These are phyloP conservation scores for Protodeltote pygarga DNA, from an alignment of 2,888 invertebrate genomes.

Conservation along the genomic window DNA sequence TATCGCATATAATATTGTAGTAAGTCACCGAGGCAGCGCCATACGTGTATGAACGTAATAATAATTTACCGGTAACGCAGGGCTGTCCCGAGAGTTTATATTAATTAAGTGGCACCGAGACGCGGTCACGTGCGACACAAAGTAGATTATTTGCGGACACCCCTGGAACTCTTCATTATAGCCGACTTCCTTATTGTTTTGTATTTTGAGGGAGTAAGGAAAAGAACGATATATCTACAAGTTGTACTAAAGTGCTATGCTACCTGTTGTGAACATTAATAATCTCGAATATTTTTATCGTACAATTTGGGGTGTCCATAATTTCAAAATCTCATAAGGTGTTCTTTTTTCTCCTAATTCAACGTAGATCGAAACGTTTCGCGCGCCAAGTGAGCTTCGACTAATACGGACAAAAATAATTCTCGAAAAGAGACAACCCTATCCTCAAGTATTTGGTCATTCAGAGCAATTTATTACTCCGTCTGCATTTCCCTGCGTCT, in stretches of 20 bases:
- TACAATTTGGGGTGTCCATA: no score
- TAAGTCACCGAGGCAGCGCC: constrained; percentile 13
- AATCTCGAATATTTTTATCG: no score
- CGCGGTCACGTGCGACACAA: constrained; percentile 64
- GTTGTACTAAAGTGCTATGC: constrained; percentile 10
- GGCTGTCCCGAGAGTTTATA: constrained; percentile 61
- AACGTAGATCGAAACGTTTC: no score
- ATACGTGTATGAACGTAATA: constrained; percentile 27
- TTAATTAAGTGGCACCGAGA: constrained; percentile 61
- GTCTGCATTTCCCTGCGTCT: constrained; percentile 39
- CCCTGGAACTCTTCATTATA: constrained; percentile 59
- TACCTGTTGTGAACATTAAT: no score
- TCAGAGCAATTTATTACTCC: constrained; percentile 37
- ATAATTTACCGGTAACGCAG: constrained; percentile 41
- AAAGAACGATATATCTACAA: constrained; percentile 3
- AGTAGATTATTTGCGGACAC: constrained; percentile 67
- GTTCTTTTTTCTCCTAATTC: no score
- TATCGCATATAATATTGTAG: constrained; percentile 6
- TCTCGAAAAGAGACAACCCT: constrained; percentile 37
- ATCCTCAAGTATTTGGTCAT: constrained; percentile 30
- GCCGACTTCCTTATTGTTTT: constrained; percentile 58
- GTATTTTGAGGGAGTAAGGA: constrained; percentile 24
- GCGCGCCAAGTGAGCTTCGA: no score
- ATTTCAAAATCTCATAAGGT: no score
- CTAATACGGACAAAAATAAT: no score